Percentiles rank a stretch among this genome's conserved stretches.
Evolutionary conservation across 1,140 invertebrate species (phyloP).

Genomic region (Bicyclus anynana): DNA sequence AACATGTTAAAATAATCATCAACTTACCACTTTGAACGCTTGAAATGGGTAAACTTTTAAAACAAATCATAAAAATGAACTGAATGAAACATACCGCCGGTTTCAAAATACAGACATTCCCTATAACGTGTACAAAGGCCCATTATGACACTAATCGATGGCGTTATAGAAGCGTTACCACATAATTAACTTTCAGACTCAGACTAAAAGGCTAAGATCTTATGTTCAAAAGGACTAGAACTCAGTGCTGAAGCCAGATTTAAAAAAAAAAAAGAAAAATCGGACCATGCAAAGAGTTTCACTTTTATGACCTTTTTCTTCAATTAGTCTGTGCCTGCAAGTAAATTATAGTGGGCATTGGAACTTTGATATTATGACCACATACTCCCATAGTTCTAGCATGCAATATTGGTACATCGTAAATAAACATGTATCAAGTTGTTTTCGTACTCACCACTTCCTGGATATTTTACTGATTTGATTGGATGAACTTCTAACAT

Average conservation of each 20-base stretch:
- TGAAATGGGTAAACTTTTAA: neutral
- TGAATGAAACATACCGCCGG: neutral
- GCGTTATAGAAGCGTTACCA: conserved; percentile 44
- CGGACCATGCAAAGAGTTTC: too few relatives aligned
- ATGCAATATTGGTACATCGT: conserved; percentile 55
- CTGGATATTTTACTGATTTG: conserved; percentile 90
- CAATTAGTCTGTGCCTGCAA: neutral
- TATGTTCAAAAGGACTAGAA: too few relatives aligned
- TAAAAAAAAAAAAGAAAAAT: too few relatives aligned
- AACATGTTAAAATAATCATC: neutral
- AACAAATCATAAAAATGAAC: neutral
- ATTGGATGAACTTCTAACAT: conserved; percentile 95
- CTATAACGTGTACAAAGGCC: conserved; percentile 15
- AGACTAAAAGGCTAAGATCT: too few relatives aligned
- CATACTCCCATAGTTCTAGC: conserved; percentile 71
- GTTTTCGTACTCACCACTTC: conserved; percentile 68
- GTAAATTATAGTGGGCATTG: conserved; percentile 56
- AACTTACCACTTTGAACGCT: neutral
- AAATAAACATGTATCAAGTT: conserved; percentile 7
- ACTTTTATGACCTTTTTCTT: too few relatives aligned
- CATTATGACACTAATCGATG: conserved; percentile 14
- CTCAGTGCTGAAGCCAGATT: too few relatives aligned
- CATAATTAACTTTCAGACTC: conserved; percentile 17
- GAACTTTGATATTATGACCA: conserved; percentile 74
- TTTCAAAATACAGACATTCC: neutral